Evolutionary conservation across 2,888 invertebrate species (phyloP).

Genomic region (Andrena marginata): DNA sequence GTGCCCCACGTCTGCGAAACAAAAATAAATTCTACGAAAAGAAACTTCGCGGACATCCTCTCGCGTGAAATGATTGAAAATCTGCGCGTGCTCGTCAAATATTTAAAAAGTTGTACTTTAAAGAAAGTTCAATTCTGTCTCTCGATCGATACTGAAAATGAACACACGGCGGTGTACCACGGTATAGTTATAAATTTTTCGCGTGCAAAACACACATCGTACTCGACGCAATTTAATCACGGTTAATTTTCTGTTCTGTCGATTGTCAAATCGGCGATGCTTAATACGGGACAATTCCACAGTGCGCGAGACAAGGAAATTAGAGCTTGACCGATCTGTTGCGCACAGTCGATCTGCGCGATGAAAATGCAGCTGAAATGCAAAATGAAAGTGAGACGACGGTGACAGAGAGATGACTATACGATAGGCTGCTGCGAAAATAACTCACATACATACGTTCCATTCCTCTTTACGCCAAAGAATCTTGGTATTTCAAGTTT

Average conservation of each 20-base stretch:
- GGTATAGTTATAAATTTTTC: conserved; percentile 17
- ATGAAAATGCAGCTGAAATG: conserved; percentile 42
- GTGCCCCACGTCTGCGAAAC: not conserved
- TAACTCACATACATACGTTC: conserved; percentile 13
- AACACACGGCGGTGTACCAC: conserved; percentile 53
- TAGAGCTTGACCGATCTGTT: not conserved
- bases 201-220: not conserved
- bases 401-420: not conserved
- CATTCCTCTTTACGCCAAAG: conserved; percentile 12
- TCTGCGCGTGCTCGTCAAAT: conserved; percentile 3
- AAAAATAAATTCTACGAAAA: not conserved
- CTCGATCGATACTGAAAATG: conserved; percentile 49
- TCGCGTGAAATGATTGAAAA: not conserved
- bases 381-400: conserved; percentile 2
- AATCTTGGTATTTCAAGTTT: conserved; percentile 30
- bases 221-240: not conserved
- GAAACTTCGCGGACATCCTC: not conserved
- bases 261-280: not conserved
- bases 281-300: conserved; percentile 36
- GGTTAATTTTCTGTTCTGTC: not conserved
- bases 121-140: conserved; percentile 10
- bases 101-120: not conserved
- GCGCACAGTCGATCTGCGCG: not conserved
- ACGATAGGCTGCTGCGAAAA: conserved; percentile 37
- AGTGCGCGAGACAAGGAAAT: conserved; percentile 4